Percentiles rank a stretch among this genome's conserved stretches.
Evolutionary conservation across 2,888 invertebrate genomes (phyloP).

Genomic region (Anticlea derivata): DNA sequence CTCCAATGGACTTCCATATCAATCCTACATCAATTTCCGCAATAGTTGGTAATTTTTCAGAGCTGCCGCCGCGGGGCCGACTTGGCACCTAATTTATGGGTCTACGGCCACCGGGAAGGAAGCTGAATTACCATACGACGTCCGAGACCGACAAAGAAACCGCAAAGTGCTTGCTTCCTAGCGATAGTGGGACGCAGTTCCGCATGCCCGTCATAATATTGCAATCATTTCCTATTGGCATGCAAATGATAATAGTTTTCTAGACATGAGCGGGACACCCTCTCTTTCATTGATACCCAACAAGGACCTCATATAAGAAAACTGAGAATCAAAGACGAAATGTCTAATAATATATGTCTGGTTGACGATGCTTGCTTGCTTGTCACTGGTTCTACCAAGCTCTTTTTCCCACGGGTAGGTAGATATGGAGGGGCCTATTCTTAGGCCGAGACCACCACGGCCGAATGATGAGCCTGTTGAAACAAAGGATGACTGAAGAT

Average conservation of each 20-base stretch:
- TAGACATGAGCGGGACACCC: neutral
- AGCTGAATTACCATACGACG: constrained; percentile 78
- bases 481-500: no score
- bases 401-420: no score
- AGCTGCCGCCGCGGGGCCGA: constrained; percentile 57
- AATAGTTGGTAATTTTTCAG: constrained; percentile 77
- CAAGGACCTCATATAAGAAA: no score
- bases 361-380: no score
- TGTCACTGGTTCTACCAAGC: no score
- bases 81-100: constrained; percentile 76
- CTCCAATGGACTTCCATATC: constrained; percentile 33
- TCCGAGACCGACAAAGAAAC: constrained; percentile 69
- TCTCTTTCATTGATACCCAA: no score
- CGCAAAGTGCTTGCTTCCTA: constrained; percentile 52
- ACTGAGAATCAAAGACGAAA: no score
- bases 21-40: constrained; percentile 54
- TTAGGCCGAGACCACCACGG: no score
- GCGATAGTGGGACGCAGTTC: constrained; percentile 54
- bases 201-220: constrained; percentile 45
- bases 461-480: no score
- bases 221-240: constrained; percentile 27
- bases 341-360: no score
- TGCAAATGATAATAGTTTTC: constrained; percentile 9
- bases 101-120: constrained; percentile 69
- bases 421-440: no score